Base-by-base conservation (phyloP, 2,888 invertebrate species). In the Cantharis rufa region DNA sequence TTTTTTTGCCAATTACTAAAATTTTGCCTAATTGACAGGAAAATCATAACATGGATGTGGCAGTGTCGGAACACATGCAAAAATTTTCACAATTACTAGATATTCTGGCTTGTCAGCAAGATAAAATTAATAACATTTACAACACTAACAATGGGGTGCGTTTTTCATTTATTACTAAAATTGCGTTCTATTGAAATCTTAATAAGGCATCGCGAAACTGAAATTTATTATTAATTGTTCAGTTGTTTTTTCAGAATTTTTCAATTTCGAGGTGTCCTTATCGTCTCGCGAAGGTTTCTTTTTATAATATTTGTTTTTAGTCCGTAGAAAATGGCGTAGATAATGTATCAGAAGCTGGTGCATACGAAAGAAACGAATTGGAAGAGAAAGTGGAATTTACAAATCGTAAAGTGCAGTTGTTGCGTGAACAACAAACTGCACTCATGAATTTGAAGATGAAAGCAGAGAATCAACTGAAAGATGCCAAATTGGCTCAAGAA, bases 391-490 rank as follows among this genome's bases (percentile, higher is more conserved):
- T 86, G 32, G 86, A 86, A 69, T 79, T 82, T 68, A 80, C 84
- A 7, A 83, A 84, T 15, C 82, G 82, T n/a, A 86, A 87, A 77
- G 78, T 86, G 21, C 85, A 86, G 69, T 80, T 83, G 32, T 78
- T 87, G 18, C 83, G 84, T 74, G 88, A 88, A 71, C 84, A 84
- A 70, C 86, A 87, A 75, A 82, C 82, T 68, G 80, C 85, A 1
- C 78, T 88, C 27, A 79, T 88, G 68, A 84, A 83, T 48, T 80
- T 88, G 13, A 86, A 88, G 77, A 84, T 87, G 74, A 87, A 86
- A 79, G 87, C 88, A 18, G 88, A 88, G 78, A 87, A 86, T 79
- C 87, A 87, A 80, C 78, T 88, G 63, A 82, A 84, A 32, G 86
- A 87, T 74, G 88, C 88, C 4, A 82, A 86, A 69, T 84, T 84